Evolutionary conservation across 2,113 vertebrate genomes (phyloP).

Genomic region (Dolichotis patagonum): DNA sequence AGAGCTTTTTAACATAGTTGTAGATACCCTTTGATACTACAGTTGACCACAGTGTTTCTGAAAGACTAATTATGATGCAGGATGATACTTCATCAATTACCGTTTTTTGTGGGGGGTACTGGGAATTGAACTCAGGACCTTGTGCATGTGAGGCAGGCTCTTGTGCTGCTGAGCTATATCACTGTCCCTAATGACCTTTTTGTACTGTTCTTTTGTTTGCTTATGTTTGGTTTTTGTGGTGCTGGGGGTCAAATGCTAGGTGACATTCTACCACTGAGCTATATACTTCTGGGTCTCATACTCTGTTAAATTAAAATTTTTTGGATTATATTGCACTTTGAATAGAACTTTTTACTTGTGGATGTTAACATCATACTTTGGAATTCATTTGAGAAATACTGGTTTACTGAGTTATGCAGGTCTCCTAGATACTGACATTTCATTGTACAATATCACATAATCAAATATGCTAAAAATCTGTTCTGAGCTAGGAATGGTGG

Average conservation of each 20-base stretch:
- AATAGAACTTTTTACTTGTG: conserved; percentile 43
- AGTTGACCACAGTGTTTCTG: background rate
- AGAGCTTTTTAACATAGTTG: conserved; percentile 1
- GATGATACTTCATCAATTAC: background rate
- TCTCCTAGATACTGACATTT: conserved; percentile 5
- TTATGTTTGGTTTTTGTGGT: background rate
- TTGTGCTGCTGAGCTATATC: no score
- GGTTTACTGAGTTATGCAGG: conserved; percentile 33
- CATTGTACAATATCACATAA: background rate
- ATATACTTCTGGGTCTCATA: background rate
- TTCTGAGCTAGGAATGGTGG: background rate
- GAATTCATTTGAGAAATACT: conserved; percentile 36
- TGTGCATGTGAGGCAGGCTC: no score
- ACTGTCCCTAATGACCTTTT: background rate
- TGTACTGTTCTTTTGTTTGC: background rate
- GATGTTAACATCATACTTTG: conserved; percentile 5
- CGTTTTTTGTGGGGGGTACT: background rate
- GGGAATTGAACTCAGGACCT: no score
- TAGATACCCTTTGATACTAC: background rate
- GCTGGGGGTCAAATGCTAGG: background rate
- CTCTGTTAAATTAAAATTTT: conserved; percentile 35
- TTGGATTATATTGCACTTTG: background rate
- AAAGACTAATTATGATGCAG: background rate
- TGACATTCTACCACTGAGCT: background rate
- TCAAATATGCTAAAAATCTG: background rate